A percentile compares a stretch with the other conserved stretches of the same genome.
These are phyloP conservation scores for Parasteatoda lunata DNA, from an alignment of 2,888 invertebrate genomes.

Conservation along the genomic window DNA sequence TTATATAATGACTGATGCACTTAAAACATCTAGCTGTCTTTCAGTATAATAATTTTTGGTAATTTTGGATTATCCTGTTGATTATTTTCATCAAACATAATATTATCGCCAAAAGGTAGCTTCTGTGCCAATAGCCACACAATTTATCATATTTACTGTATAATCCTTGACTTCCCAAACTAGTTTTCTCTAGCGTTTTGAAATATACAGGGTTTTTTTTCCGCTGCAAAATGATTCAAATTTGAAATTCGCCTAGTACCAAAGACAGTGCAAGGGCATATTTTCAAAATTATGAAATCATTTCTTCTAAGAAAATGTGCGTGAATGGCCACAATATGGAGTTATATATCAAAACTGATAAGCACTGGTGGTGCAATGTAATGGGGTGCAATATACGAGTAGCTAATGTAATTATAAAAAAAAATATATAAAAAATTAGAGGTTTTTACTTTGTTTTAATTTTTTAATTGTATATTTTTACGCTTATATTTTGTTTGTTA, in stretches of 20 bases:
- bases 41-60: background rate
- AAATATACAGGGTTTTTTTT: too few relatives aligned
- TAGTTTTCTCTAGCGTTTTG: background rate
- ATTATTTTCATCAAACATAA: background rate
- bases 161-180: background rate
- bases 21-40: too few relatives aligned
- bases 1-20: too few relatives aligned
- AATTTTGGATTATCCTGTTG: background rate
- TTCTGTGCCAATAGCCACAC: background rate
- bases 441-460: too few relatives aligned
- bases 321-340: background rate
- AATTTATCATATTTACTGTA: background rate
- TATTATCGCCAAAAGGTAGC: background rate
- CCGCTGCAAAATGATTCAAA: conserved; percentile 10
- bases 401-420: background rate
- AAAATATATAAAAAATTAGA: too few relatives aligned
- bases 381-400: background rate
- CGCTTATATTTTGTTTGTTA: too few relatives aligned
- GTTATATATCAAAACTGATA: background rate
- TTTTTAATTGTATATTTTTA: too few relatives aligned
- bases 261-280: background rate
- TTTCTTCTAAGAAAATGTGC: conserved; percentile 9
- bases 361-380: background rate
- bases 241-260: background rate
- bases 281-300: background rate